phyloP scores from a whole-genome alignment of 2,797 vertebrate genomes.

The Catostomus latipinnis region DNA sequence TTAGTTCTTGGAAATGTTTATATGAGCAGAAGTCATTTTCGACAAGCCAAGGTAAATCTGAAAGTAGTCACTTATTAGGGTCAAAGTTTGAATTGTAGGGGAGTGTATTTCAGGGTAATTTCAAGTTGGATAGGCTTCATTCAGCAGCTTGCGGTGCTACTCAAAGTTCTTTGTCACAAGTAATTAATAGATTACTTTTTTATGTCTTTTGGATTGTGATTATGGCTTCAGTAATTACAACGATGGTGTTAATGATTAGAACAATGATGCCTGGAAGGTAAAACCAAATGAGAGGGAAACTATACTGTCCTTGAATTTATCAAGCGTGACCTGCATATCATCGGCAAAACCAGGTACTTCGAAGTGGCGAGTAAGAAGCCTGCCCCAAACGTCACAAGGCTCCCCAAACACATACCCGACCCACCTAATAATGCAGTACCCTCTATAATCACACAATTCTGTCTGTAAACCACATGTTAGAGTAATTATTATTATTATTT shows the following conservation, averaged over 20 bases:
- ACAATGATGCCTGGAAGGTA: constrained; percentile 69
- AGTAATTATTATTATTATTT: too few relatives aligned
- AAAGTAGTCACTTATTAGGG: neutral
- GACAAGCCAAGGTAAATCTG: neutral
- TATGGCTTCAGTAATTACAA: constrained; percentile 73
- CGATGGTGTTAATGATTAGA: constrained; percentile 73
- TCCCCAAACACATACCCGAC: neutral
- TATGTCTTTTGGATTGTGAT: constrained; percentile 75
- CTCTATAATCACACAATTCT: too few relatives aligned
- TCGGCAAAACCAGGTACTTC: constrained; percentile 36
- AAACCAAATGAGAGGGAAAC: constrained; percentile 67
- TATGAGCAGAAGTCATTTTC: constrained; percentile 11
- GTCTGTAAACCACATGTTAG: too few relatives aligned
- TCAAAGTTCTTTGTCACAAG: constrained; percentile 65
- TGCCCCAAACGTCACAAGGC: neutral
- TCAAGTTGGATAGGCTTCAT: constrained; percentile 32
- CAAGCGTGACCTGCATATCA: constrained; percentile 59
- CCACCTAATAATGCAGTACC: too few relatives aligned
- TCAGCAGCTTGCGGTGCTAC: constrained; percentile 4
- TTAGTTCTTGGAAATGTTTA: constrained; percentile 1
- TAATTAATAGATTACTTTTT: constrained; percentile 70
- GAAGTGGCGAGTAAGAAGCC: neutral
- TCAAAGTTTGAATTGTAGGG: constrained; percentile 23
- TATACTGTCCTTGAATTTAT: constrained; percentile 57
- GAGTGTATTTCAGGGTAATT: constrained; percentile 27